Percentiles rank a stretch among this genome's conserved stretches.
These are phyloP conservation scores for Picathartes gymnocephalus DNA, from an alignment of 2,113 vertebrate species.

Conservation along the genomic window DNA sequence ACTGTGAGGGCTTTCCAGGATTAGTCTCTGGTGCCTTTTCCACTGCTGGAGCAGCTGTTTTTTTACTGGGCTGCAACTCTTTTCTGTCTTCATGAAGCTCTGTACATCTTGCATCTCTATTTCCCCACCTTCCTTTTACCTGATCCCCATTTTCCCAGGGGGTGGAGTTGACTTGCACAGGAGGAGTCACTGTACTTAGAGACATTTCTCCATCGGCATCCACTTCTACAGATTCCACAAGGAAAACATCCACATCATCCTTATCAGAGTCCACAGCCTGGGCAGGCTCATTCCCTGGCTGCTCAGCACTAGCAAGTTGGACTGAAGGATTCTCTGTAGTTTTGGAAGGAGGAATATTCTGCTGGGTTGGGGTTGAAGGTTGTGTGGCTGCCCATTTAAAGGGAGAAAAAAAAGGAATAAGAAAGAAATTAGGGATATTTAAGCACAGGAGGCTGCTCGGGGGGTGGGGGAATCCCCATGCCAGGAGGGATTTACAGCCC, in stretches of 20 bases:
- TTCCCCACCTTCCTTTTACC: not conserved
- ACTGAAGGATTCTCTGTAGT: fast-evolving
- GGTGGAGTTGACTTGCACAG: fast-evolving
- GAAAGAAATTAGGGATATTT: not conserved
- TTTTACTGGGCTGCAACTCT: not conserved
- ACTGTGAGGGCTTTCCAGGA: not conserved
- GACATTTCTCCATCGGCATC: conserved; percentile 48
- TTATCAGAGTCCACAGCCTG: not conserved
- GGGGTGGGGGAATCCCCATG: not conserved
- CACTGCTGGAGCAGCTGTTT: not conserved
- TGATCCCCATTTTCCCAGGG: not conserved
- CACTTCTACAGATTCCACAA: conserved; percentile 5
- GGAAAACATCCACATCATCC: not conserved
- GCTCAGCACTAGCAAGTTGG: not conserved
- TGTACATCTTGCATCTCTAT: fast-evolving
- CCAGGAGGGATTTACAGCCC: not conserved
- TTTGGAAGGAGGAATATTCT: not conserved
- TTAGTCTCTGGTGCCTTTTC: not conserved
- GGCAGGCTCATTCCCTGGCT: not conserved
- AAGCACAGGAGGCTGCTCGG: not conserved
- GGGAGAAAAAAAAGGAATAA: not conserved
- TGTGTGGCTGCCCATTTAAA: not conserved
- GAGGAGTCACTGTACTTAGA: not conserved
- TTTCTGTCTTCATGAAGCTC: not conserved
- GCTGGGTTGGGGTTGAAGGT: not conserved